Percentiles rank a stretch among this genome's conserved stretches.
Evolutionary conservation across 2,888 invertebrate species (phyloP).

Genomic region (Eristalis tenax): DNA sequence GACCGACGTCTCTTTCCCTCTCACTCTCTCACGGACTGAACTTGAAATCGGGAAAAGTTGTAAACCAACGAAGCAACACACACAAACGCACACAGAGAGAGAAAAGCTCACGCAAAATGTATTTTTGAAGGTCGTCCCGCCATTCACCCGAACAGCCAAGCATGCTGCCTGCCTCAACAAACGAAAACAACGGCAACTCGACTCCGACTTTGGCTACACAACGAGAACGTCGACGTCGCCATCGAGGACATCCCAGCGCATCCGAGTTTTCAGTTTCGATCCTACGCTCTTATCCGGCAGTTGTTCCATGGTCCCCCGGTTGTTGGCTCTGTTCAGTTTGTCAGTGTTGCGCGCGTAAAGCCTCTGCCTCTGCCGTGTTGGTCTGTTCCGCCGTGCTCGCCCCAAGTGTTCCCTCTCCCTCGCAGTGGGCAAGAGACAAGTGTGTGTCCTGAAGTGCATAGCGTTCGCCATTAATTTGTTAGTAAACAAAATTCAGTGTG

Average conservation of each 20-base stretch:
- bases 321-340: constrained; percentile 25
- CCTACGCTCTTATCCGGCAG: constrained; percentile 63
- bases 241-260: constrained; percentile 47
- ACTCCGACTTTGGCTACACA: background rate
- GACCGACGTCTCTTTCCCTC: background rate
- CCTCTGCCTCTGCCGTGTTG: constrained; percentile 3
- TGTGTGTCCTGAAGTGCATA: constrained; percentile 22
- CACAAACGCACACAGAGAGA: background rate
- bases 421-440: background rate
- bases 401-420: background rate
- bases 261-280: constrained; percentile 67
- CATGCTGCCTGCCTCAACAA: constrained; percentile 64
- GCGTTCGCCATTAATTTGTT: constrained; percentile 52
- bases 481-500: constrained; percentile 42
- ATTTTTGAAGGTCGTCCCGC: constrained; percentile 57
- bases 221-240: background rate
- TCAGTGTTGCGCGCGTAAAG: constrained; percentile 46
- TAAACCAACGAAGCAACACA: constrained; percentile 39
- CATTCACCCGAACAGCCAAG: constrained; percentile 14
- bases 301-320: constrained; percentile 48
- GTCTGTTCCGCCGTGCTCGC: constrained; percentile 29
- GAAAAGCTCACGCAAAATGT: constrained; percentile 61
- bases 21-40: constrained; percentile 38
- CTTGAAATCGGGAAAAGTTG: constrained; percentile 62
- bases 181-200: constrained; percentile 20